These are phyloP conservation scores for Drosophila punjabiensis DNA, from an alignment of 1,140 invertebrate genomes.

Conservation along the genomic window DNA sequence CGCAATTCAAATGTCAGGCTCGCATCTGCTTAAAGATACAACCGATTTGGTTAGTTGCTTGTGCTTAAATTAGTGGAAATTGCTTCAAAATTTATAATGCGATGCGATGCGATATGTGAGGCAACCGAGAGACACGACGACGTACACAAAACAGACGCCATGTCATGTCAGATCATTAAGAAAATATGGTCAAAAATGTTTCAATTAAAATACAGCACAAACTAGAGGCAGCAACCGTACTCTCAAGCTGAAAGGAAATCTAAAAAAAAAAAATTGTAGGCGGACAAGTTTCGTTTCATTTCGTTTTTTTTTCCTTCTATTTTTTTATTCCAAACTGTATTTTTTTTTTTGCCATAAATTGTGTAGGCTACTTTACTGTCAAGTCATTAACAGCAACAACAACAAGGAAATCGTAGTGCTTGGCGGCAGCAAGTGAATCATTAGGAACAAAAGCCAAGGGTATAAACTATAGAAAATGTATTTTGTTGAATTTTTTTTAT, in stretches of 20 bases:
- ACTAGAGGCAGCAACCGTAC: conserved; percentile 58
- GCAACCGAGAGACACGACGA: conserved; percentile 26
- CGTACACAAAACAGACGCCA: conserved; percentile 68
- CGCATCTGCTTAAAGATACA: conserved; percentile 3
- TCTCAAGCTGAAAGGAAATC: conserved; percentile 69
- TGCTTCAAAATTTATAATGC: conserved; percentile 62
- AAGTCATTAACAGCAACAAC: conserved; percentile 76
- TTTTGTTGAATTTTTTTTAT: conserved; percentile 41
- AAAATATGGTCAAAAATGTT: conserved; percentile 84
- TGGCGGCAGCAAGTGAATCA: conserved; percentile 62
- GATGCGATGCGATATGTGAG: conserved; percentile 25
- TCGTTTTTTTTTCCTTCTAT: conserved; percentile 2
- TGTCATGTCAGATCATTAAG: conserved; percentile 83
- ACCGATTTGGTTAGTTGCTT: conserved; percentile 59
- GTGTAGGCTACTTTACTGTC: conserved; percentile 82
- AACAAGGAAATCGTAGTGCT: conserved; percentile 27
- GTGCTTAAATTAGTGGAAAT: conserved; percentile 80
- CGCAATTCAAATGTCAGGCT: conserved; percentile 37
- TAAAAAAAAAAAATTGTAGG: conserved; percentile 74
- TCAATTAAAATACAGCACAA: conserved; percentile 65
- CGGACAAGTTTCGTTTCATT: conserved; percentile 70
- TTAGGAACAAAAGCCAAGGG: conserved; percentile 70
- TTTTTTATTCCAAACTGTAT: conserved; percentile 12
- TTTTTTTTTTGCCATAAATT: conserved; percentile 71
- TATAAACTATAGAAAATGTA: conserved; percentile 51